These are phyloP conservation scores for Orthosia gothica DNA, from an alignment of 2,888 invertebrate genomes.

Conservation along the genomic window DNA sequence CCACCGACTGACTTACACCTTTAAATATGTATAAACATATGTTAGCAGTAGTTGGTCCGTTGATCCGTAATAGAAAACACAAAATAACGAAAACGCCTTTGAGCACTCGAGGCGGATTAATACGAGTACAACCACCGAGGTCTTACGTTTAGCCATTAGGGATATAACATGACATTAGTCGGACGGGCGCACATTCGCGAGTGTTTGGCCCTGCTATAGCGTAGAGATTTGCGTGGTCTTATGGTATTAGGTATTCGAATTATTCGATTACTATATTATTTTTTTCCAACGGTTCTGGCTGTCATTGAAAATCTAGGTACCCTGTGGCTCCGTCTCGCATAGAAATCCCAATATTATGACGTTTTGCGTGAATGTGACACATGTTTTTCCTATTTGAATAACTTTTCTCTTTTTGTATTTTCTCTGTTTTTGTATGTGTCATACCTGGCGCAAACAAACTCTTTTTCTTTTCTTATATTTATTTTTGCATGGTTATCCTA, in stretches of 20 bases:
- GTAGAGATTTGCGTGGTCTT: conserved; percentile 1
- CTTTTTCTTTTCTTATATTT: neutral
- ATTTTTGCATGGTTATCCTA: neutral
- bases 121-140: conserved; percentile 45
- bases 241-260: neutral
- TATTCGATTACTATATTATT: neutral
- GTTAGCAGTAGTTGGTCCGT: conserved; percentile 23
- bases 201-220: conserved; percentile 8
- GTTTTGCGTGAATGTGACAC: neutral
- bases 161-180: conserved; percentile 26
- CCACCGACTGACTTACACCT: conserved; percentile 1
- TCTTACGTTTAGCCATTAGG: conserved; percentile 52
- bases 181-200: conserved; percentile 19
- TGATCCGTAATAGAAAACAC: conserved; percentile 36
- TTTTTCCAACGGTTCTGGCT: neutral
- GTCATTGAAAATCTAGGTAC: neutral
- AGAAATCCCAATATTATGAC: too few species aligned
- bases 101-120: conserved; percentile 59
- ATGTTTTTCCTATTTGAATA: neutral
- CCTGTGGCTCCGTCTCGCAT: neutral
- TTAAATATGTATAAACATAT: conserved; percentile 7
- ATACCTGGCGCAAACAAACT: neutral
- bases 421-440: neutral
- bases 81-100: conserved; percentile 25
- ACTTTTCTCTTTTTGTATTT: neutral